Conservation (phyloP, 1,140 invertebrate genomes). For the Ctenoplectra terminalis region DNA sequence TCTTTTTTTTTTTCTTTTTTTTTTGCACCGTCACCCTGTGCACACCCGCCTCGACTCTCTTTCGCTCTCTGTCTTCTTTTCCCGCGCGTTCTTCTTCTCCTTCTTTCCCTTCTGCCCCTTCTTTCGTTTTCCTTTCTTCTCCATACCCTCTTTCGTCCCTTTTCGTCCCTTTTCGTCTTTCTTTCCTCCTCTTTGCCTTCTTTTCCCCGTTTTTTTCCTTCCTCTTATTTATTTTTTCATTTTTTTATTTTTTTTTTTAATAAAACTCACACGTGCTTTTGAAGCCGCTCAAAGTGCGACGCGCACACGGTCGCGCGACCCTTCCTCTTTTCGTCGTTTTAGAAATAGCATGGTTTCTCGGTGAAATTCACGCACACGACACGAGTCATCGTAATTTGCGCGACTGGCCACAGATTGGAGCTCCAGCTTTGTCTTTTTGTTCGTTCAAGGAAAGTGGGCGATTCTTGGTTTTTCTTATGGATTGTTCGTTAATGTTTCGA, state of each 20-base stretch:
- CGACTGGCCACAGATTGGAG: not conserved
- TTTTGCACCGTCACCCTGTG: not conserved
- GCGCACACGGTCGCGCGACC: not conserved
- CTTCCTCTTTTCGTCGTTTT: constrained; percentile 12
- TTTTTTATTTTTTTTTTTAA: constrained; percentile 5
- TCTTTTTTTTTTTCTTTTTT: too few species aligned
- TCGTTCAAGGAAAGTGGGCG: too few species aligned
- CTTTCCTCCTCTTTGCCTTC: not conserved
- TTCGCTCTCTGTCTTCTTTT: too few species aligned
- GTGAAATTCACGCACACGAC: not conserved
- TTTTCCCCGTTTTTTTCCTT: not conserved
- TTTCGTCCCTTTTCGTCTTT: too few species aligned
- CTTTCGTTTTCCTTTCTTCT: not conserved
- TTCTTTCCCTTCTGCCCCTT: not conserved
- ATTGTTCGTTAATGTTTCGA: too few species aligned
- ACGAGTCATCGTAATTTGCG: constrained; percentile 16
- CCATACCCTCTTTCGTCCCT: not conserved
- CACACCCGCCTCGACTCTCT: not conserved
- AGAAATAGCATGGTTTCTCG: not conserved
- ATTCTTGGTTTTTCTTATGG: too few species aligned
- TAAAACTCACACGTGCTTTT: constrained; percentile 36
- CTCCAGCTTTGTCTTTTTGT: not conserved
- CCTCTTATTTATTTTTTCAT: too few species aligned
- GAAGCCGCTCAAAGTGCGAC: constrained; percentile 39
- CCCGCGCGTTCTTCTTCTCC: too few species aligned